Conservation (phyloP, 1,140 invertebrate genomes). For the Cotesia typhae region DNA sequence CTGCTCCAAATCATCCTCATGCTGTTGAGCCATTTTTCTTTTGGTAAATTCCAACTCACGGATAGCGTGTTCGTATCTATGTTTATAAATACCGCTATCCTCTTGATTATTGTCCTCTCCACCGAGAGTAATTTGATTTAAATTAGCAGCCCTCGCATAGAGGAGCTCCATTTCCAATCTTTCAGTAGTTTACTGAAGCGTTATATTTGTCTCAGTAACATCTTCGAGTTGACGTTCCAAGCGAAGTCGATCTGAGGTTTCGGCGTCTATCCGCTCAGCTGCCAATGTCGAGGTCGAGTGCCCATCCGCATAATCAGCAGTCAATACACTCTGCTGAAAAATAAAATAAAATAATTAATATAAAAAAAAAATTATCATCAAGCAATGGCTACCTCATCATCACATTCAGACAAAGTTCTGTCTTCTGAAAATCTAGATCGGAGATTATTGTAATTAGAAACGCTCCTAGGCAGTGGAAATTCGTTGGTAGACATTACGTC, state of each 20-base stretch:
- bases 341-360: constrained; percentile 13
- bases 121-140: constrained; percentile 76
- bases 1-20: constrained; percentile 93
- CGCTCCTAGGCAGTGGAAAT: constrained; percentile 56
- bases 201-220: constrained; percentile 77
- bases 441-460: constrained; percentile 48
- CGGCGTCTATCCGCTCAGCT: constrained; percentile 87
- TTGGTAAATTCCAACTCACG: constrained; percentile 87
- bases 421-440: constrained; percentile 56
- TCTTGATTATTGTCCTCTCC: constrained; percentile 65
- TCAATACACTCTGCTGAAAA: constrained; percentile 87
- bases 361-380: constrained; percentile 21
- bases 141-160: constrained; percentile 76
- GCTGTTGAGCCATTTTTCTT: constrained; percentile 85
- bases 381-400: constrained; percentile 65
- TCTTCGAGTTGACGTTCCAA: constrained; percentile 87
- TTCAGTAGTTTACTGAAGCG: constrained; percentile 82
- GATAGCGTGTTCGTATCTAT: constrained; percentile 83
- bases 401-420: constrained; percentile 71
- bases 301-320: constrained; percentile 90
- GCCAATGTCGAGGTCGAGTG: constrained; percentile 87
- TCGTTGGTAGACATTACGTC: too few species aligned
- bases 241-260: constrained; percentile 79
- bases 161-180: constrained; percentile 86
- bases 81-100: constrained; percentile 78